Percentiles rank a stretch among this genome's conserved stretches.
phyloP scores from a whole-genome alignment of 1,140 invertebrate genomes.

The Himalopsyche phryganea region DNA sequence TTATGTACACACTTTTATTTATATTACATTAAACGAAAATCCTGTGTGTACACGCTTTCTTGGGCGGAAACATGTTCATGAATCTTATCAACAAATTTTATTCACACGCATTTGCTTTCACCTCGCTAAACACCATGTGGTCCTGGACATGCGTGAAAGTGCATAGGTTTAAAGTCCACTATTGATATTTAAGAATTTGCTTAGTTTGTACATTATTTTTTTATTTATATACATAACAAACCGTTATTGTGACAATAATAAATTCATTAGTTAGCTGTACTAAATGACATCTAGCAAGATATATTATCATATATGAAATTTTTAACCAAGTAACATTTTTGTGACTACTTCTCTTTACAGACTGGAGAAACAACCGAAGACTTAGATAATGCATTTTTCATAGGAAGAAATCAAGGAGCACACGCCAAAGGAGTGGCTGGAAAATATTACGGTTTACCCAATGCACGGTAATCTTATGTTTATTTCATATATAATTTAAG shows the following conservation, averaged over 20 bases:
- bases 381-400: slow-evolving; percentile 61
- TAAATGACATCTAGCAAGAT: no score
- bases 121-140: not conserved
- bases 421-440: slow-evolving; percentile 51
- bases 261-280: no score
- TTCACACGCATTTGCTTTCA: not conserved
- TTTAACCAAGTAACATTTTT: no score
- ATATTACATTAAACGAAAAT: not conserved
- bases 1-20: not conserved
- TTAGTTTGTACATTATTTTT: no score
- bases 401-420: slow-evolving; percentile 38
- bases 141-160: not conserved
- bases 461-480: slow-evolving; percentile 7
- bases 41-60: not conserved
- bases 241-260: no score
- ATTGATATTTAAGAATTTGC: no score
- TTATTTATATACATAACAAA: no score
- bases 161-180: not conserved
- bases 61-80: not conserved
- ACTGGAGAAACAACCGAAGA: slow-evolving; percentile 45
- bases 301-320: no score
- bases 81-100: not conserved
- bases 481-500: no score
- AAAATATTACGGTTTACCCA: slow-evolving; percentile 36
- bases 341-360: no score